Evolutionary conservation across 2,113 vertebrate species (phyloP).

Genomic region (Hemiscyllium ocellatum): DNA sequence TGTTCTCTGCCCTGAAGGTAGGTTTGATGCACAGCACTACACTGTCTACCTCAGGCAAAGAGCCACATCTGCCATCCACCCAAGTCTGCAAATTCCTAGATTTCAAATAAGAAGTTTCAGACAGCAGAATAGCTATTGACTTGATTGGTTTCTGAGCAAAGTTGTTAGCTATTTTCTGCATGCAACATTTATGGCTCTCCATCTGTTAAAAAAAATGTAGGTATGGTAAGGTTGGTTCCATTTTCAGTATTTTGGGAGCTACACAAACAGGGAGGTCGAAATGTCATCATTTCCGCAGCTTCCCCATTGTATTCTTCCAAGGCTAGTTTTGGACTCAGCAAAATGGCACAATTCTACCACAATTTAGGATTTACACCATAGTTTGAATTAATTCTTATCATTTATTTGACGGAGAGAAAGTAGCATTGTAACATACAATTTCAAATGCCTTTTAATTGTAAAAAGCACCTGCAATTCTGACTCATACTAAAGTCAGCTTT

Average conservation of each 20-base stretch:
- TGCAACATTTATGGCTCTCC: neutral
- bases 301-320: neutral
- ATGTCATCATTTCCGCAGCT: neutral
- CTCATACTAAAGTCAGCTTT: neutral
- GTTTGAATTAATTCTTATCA: neutral
- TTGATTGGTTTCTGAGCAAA: neutral
- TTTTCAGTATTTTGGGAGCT: neutral
- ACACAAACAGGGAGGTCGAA: neutral
- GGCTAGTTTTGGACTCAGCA: neutral
- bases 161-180: neutral
- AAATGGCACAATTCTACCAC: neutral
- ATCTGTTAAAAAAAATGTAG: neutral
- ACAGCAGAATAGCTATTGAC: neutral
- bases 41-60: too few species aligned
- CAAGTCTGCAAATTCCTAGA: neutral
- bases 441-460: neutral
- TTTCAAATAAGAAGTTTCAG: neutral
- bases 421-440: neutral
- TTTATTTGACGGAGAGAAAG: neutral
- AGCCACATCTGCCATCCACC: too few species aligned
- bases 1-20: too few species aligned
- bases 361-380: neutral
- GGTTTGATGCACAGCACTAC: too few species aligned
- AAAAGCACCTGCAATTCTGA: neutral
- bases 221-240: neutral